phyloP scores from a whole-genome alignment of 2,113 vertebrate genomes.

The Heterochromis multidens region DNA sequence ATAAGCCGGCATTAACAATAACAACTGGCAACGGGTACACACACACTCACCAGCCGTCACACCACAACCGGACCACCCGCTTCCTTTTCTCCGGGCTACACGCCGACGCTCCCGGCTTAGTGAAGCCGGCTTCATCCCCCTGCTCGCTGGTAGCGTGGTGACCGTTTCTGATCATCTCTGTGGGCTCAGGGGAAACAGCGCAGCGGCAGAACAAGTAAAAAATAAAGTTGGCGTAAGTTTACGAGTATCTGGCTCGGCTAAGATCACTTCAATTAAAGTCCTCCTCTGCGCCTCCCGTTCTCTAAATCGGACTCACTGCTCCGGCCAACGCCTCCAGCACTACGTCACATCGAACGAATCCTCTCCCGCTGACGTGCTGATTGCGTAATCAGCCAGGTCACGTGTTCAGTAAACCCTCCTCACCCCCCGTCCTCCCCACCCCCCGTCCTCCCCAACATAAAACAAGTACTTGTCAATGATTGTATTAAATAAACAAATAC shows the following conservation, averaged over 20 bases:
- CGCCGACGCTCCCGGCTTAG: background rate
- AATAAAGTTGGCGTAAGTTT: background rate
- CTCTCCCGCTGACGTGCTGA: background rate
- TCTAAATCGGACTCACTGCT: background rate
- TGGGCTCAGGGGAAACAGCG: background rate
- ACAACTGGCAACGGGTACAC: background rate
- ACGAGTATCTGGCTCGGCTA: background rate
- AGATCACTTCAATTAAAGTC: background rate
- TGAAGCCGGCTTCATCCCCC: conserved; percentile 10
- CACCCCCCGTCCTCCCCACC: too few relatives aligned
- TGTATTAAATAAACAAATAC: too few relatives aligned
- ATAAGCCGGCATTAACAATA: background rate
- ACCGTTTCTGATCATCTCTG: conserved; percentile 85
- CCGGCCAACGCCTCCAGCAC: conserved; percentile 39
- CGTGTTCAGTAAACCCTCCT: background rate
- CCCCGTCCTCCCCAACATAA: too few relatives aligned
- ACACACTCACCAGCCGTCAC: conserved; percentile 89
- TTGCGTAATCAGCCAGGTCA: conserved; percentile 25
- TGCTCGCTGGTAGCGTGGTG: conserved; percentile 48
- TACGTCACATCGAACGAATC: conserved; percentile 47
- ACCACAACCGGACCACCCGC: conserved; percentile 86
- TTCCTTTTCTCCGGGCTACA: conserved; percentile 74
- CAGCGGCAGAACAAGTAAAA: background rate
- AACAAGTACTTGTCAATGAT: too few relatives aligned
- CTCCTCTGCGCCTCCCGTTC: background rate